phyloP scores from a whole-genome alignment of 2,797 vertebrate genomes.

The Limosa lapponica region DNA sequence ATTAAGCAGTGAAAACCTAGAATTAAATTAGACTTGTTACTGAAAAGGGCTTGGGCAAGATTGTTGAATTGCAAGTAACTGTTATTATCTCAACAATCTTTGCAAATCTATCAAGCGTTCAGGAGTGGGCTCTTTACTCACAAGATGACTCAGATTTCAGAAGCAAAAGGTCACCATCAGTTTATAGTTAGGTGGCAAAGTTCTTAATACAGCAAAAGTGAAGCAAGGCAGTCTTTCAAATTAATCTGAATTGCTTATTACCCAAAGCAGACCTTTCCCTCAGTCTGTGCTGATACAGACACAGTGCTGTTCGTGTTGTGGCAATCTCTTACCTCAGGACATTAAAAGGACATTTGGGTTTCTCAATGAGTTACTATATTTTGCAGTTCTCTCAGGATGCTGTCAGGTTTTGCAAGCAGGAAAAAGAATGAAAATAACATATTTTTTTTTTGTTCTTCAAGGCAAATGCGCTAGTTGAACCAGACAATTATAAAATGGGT shows the following conservation, averaged over 20 bases:
- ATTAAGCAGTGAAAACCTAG: constrained; percentile 56
- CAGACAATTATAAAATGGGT: background rate
- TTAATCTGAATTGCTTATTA: constrained; percentile 39
- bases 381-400: background rate
- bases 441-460: background rate
- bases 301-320: background rate
- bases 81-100: constrained; percentile 43
- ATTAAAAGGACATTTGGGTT: background rate
- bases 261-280: constrained; percentile 28
- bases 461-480: background rate
- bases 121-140: constrained; percentile 27
- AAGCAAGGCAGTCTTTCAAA: constrained; percentile 36
- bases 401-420: background rate
- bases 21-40: constrained; percentile 61
- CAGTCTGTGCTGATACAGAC: background rate
- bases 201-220: constrained; percentile 23
- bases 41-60: constrained; percentile 50
- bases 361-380: background rate
- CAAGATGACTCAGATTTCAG: constrained; percentile 44
- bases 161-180: constrained; percentile 43
- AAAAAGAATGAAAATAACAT: background rate
- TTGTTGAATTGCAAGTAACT: constrained; percentile 34
- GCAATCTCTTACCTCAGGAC: background rate
- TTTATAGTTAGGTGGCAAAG: constrained; percentile 41
- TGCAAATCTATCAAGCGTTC: constrained; percentile 40